These are phyloP conservation scores for Bombus picipes DNA, from an alignment of 1,140 invertebrate species.

Conservation along the genomic window DNA sequence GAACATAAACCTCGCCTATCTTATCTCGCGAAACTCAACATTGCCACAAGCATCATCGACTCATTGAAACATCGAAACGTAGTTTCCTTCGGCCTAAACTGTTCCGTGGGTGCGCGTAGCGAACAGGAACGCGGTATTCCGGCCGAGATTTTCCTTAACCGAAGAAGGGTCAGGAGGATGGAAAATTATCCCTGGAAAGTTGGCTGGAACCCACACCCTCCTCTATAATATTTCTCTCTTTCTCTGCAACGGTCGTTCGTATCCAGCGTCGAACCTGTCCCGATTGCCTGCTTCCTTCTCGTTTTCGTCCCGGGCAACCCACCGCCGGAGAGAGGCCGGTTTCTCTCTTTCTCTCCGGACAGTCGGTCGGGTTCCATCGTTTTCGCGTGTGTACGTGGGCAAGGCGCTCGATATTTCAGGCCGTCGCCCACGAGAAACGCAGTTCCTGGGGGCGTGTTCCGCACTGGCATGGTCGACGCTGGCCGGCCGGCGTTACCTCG, in stretches of 20 bases:
- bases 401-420: constrained; percentile 74
- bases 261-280: constrained; percentile 26
- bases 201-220: neutral
- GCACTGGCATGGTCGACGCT: constrained; percentile 53
- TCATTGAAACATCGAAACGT: neutral
- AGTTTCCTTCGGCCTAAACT: neutral
- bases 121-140: neutral
- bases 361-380: constrained; percentile 67
- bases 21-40: neutral
- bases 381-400: constrained; percentile 67
- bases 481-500: constrained; percentile 57
- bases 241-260: neutral
- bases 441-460: constrained; percentile 71
- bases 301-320: constrained; percentile 26
- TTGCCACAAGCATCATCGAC: neutral
- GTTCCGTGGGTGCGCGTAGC: neutral
- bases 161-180: constrained; percentile 21
- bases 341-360: constrained; percentile 58
- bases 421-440: constrained; percentile 70
- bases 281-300: constrained; percentile 41
- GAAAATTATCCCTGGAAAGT: constrained; percentile 40
- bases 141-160: constrained; percentile 24
- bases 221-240: neutral
- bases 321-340: neutral
- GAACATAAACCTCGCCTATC: too few species aligned